phyloP scores from a whole-genome alignment of 2,888 invertebrate genomes.

The Malthinus flaveolus region DNA sequence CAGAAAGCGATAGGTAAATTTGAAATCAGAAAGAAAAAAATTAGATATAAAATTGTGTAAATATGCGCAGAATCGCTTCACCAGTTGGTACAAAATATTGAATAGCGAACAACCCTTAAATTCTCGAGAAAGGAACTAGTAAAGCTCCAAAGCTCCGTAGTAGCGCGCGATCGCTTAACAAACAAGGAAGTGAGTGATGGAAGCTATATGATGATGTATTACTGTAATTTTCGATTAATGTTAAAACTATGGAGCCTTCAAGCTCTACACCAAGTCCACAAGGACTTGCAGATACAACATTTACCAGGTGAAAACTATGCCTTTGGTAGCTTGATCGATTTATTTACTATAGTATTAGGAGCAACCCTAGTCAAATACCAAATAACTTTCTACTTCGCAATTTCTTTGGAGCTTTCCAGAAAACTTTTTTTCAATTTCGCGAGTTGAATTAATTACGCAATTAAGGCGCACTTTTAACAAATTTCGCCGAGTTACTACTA shows the following conservation, averaged over 20 bases:
- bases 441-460: too few species aligned
- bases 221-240: slow-evolving; percentile 27
- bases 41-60: slow-evolving; percentile 32
- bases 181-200: slow-evolving; percentile 29
- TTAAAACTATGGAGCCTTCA: slow-evolving; percentile 50
- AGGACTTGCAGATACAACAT: slow-evolving; percentile 52
- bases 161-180: slow-evolving; percentile 28
- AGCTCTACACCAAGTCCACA: slow-evolving; percentile 53
- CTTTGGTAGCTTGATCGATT: slow-evolving; percentile 37
- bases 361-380: too few species aligned
- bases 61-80: slow-evolving; percentile 39
- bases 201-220: slow-evolving; percentile 32
- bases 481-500: too few species aligned
- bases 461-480: too few species aligned
- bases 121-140: slow-evolving; percentile 26
- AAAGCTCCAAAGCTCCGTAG: slow-evolving; percentile 19
- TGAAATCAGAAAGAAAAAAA: slow-evolving; percentile 6
- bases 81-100: slow-evolving; percentile 37
- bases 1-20: too few species aligned
- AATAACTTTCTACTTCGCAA: too few species aligned
- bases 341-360: slow-evolving; percentile 7
- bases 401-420: too few species aligned
- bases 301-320: slow-evolving; percentile 46
- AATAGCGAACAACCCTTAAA: slow-evolving; percentile 39
- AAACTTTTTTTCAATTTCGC: too few species aligned